A percentile compares a stretch with the other conserved stretches of the same genome.
Conservation (phyloP, 2,113 vertebrate species). For the Bostrychus sinensis region DNA sequence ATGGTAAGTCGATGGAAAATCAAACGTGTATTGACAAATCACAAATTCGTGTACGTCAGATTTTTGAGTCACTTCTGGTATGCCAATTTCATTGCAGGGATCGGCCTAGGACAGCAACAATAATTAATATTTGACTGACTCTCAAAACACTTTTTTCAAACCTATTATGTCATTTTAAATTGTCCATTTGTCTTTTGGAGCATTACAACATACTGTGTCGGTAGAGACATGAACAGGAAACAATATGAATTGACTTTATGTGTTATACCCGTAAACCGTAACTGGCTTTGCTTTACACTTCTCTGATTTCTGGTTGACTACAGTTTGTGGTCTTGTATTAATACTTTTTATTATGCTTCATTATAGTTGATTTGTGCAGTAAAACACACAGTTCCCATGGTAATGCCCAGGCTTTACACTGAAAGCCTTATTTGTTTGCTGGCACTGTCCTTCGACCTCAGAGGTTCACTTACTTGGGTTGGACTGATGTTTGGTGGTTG, state of each 20-base stretch:
- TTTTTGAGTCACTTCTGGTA: slow-evolving; percentile 39
- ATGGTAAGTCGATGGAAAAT: slow-evolving; percentile 19
- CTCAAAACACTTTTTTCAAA: neutral
- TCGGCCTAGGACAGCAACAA: neutral
- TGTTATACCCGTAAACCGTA: slow-evolving; percentile 1
- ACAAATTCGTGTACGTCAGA: slow-evolving; percentile 8
- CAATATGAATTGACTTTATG: slow-evolving; percentile 13
- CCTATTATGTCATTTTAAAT: neutral
- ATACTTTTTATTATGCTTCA: slow-evolving; percentile 51
- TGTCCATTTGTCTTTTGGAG: neutral
- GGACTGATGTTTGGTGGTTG: slow-evolving; percentile 55
- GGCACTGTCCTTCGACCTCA: slow-evolving; percentile 48
- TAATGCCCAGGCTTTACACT: slow-evolving; percentile 42
- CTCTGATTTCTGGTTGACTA: slow-evolving; percentile 15
- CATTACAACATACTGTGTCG: no score
- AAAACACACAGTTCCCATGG: slow-evolving; percentile 69
- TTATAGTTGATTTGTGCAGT: slow-evolving; percentile 65
- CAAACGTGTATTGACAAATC: slow-evolving; percentile 39
- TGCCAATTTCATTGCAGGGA: neutral
- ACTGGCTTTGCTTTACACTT: slow-evolving; percentile 12
- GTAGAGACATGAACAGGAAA: neutral
- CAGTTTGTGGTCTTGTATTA: slow-evolving; percentile 47
- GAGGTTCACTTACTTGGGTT: slow-evolving; percentile 54
- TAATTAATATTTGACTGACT: neutral
- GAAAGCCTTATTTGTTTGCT: slow-evolving; percentile 67